Conservation (phyloP, 2,113 vertebrate species). For the Aldabrachelys gigantea region DNA sequence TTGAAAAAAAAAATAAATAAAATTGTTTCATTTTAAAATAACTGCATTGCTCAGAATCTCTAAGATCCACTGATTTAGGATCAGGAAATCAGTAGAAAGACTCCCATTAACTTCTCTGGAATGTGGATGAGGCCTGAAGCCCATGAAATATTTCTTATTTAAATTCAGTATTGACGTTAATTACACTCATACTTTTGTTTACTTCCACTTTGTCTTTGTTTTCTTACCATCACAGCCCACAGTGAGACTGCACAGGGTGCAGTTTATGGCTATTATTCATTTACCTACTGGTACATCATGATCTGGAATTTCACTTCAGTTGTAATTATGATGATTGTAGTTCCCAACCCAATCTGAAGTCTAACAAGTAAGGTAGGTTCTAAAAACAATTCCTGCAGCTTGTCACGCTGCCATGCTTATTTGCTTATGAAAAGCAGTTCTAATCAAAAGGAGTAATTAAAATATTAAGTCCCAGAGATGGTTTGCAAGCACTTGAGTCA, state of each 20-base stretch:
- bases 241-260: background rate
- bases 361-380: slow-evolving; percentile 41
- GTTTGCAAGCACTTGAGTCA: slow-evolving; percentile 62
- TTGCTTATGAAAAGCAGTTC: slow-evolving; percentile 67
- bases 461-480: slow-evolving; percentile 65
- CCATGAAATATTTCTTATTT: background rate
- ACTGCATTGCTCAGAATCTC: background rate
- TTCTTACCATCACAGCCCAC: background rate
- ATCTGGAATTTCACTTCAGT: slow-evolving; percentile 61
- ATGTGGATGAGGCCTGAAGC: background rate
- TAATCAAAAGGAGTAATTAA: slow-evolving; percentile 67
- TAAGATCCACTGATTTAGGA: background rate
- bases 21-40: background rate
- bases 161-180: background rate
- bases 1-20: background rate
- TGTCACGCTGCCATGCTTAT: slow-evolving; percentile 59
- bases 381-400: slow-evolving; percentile 52
- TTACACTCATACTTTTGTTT: background rate
- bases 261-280: slow-evolving; percentile 48
- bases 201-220: background rate
- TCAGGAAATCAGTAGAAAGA: accelerated
- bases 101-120: background rate
- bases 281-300: slow-evolving; percentile 37
- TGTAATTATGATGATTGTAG: slow-evolving; percentile 51
- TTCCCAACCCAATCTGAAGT: slow-evolving; percentile 15